Evolutionary conservation across 2,797 vertebrate species (phyloP).

Genomic region (Tachyglossus aculeatus): DNA sequence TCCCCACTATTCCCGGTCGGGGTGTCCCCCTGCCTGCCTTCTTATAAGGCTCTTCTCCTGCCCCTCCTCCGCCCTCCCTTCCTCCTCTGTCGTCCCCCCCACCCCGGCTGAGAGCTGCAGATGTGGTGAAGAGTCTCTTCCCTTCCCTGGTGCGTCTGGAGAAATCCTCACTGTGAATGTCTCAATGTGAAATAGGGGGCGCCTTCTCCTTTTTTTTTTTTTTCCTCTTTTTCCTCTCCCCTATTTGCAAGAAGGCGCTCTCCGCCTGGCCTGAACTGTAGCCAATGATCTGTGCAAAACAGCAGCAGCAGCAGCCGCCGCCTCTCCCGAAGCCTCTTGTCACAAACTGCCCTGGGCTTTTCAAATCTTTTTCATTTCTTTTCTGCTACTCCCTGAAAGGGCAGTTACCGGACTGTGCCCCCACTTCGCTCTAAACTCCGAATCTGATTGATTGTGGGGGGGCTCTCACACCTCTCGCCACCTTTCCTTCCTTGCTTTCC

Average conservation of each 20-base stretch:
- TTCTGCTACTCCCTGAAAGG: no score
- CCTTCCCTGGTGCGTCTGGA: not conserved
- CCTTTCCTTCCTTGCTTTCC: not conserved
- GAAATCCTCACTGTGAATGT: not conserved
- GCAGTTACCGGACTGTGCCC: no score
- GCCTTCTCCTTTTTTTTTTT: constrained; percentile 45
- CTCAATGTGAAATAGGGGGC: constrained; percentile 32
- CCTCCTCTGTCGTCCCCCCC: not conserved
- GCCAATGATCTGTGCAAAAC: not conserved
- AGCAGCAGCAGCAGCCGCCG: no score
- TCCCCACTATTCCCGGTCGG: no score
- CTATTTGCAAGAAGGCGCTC: no score
- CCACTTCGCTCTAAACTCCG: no score
- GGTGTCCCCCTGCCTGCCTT: not conserved
- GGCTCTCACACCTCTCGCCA: no score
- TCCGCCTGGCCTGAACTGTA: not conserved
- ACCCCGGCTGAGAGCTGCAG: not conserved
- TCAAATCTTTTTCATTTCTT: no score
- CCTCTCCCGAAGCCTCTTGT: not conserved
- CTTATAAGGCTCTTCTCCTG: not conserved
- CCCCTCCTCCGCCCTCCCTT: not conserved
- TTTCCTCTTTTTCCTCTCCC: constrained; percentile 2
- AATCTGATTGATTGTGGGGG: no score
- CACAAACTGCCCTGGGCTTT: not conserved
- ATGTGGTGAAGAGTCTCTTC: not conserved